Evolutionary conservation across 37 sponge, comb jelly and placozoan genomes (phyloP).

Genomic region (Theonella swinhoei): DNA sequence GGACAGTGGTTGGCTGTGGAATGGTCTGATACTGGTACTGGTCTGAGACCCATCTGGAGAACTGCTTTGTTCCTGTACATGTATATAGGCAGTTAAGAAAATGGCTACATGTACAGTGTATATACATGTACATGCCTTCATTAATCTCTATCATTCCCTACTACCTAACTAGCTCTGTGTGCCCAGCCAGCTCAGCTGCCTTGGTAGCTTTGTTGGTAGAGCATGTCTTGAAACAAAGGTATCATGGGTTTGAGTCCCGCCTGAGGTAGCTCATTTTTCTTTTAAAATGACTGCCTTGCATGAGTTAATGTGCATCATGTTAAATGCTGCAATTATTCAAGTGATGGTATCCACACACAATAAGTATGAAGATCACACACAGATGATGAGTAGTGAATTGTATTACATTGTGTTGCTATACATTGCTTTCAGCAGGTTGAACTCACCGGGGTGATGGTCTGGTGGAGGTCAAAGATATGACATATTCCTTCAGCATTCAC

Average conservation of each 20-base stretch:
- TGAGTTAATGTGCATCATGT: no score
- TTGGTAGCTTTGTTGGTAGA: not conserved
- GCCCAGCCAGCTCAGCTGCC: not conserved
- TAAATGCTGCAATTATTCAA: no score
- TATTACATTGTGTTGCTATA: no score
- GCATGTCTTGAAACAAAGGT: not conserved
- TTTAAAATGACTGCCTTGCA: no score
- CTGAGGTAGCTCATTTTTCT: no score
- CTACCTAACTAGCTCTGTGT: not conserved
- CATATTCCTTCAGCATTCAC: conserved; percentile 56
- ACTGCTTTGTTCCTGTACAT: not conserved
- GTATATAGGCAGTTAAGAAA: not conserved
- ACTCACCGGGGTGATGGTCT: no score
- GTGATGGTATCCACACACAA: no score
- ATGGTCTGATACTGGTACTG: not conserved
- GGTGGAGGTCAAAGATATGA: not conserved
- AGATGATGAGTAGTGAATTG: no score
- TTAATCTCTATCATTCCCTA: not conserved
- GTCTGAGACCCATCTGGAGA: not conserved
- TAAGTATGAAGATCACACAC: no score
- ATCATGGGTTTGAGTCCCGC: no score
- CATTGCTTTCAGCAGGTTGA: no score
- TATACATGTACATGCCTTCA: not conserved
- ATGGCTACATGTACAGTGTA: not conserved
- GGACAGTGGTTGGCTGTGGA: not conserved